Percentiles rank a stretch among this genome's conserved stretches.
Evolutionary conservation across 92 coral and sea anemone genomes (phyloP).

Genomic region (Paramuricea clavata): DNA sequence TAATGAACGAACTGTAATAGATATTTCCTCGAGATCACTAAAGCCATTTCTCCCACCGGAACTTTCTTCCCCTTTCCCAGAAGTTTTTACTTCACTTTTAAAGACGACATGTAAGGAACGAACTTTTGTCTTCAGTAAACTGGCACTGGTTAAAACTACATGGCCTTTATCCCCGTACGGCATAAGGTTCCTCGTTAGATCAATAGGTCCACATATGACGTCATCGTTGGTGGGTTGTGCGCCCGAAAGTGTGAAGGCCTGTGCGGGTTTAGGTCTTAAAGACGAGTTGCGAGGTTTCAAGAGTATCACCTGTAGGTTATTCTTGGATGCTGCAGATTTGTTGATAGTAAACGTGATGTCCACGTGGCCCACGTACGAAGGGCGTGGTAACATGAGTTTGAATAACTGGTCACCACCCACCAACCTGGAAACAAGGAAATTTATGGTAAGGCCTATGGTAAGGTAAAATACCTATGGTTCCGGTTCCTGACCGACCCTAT

Average conservation of each 20-base stretch:
- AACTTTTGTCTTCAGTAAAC: constrained; percentile 81
- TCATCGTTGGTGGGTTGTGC: constrained; percentile 71
- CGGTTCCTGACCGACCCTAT: too few species aligned
- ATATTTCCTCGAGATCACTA: constrained; percentile 81
- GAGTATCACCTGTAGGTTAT: constrained; percentile 53
- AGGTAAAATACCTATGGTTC: too few species aligned
- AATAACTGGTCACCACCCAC: constrained; percentile 85
- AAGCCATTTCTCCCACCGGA: constrained; percentile 65
- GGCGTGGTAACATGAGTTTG: constrained; percentile 91
- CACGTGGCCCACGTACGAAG: constrained; percentile 94
- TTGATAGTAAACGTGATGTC: constrained; percentile 91
- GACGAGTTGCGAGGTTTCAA: constrained; percentile 53
- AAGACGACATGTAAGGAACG: constrained; percentile 82
- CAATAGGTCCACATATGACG: constrained; percentile 92
- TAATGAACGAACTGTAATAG: constrained; percentile 90
- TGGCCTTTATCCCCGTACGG: constrained; percentile 80
- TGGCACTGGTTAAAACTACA: constrained; percentile 88
- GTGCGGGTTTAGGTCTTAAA: constrained; percentile 41
- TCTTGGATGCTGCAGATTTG: constrained; percentile 65
- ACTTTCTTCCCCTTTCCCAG: constrained; percentile 54
- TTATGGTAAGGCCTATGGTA: background rate
- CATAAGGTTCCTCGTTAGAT: constrained; percentile 68
- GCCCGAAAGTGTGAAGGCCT: constrained; percentile 29
- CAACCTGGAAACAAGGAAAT: constrained; percentile 38
- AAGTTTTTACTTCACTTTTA: constrained; percentile 65